Evolutionary conservation across 2,797 vertebrate species (phyloP), one percentile per base, ranked within the genome.

Genomic region (Myotis myotis): DNA sequence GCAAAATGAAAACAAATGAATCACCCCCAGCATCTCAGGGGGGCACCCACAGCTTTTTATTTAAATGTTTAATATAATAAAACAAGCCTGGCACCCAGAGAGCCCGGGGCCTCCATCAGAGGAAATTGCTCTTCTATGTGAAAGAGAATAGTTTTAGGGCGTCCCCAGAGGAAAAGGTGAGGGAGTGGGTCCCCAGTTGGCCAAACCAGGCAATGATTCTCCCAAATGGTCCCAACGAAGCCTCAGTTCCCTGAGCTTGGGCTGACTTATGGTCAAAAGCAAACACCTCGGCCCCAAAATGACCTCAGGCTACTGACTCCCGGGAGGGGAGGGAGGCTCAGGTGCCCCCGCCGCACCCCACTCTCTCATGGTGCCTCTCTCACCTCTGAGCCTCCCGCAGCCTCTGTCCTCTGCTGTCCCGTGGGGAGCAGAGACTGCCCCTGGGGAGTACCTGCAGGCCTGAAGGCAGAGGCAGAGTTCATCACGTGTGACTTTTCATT

Each of bases 11-110:
- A 87, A 84, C 41, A 93, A 90, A 87, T 70, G 25, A 75, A 91
- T 87, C 72, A 33, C 55, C 80, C 87, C 89, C 86, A 78, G 80
- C 85, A 36, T 70, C 83, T 87, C 53, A 72, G 3, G 16, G 33
- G 36, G 51, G 38, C 5, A 2, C 64, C 71, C 55, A 72, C 87
- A 85, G 91, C 72, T 95, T 95, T 93, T 89, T 76, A 87, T 80
- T 94, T 89, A 94, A 96, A 85, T 75, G 51, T 84, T 94, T 89
- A 74, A 89, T 95, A 81, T 89, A 79, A 71, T 70, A 78, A 74
- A 93, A 53, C 51, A 44, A 80, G 30, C 49, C 55, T 33, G 47
- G 55, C 86, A 33, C 9, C 3, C 89, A 41, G 80, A 80, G 66
- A 28, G 38, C 81, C 49, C 44, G 22, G 28, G 10, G 76, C 30